A percentile compares a stretch with the other conserved stretches of the same genome.
Conservation (phyloP, 2,113 vertebrate genomes). For the Notechis scutatus region DNA sequence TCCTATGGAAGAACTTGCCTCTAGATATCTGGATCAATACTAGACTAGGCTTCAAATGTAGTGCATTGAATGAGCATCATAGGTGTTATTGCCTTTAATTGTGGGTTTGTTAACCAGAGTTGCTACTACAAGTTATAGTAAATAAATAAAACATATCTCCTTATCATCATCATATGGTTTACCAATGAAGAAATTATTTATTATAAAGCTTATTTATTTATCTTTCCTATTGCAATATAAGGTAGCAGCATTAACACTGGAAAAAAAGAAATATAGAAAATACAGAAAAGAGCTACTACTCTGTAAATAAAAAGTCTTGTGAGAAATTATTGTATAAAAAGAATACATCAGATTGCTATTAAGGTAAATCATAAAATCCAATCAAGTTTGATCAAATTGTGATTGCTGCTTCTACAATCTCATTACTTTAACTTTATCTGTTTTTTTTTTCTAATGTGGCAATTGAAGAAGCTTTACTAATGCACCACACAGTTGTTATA, state of each 20-base stretch:
- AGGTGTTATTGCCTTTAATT: not conserved
- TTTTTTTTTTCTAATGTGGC: not conserved
- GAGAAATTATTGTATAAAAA: not conserved
- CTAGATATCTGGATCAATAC: not conserved
- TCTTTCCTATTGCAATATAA: not conserved
- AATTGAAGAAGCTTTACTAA: not conserved
- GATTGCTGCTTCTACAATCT: not conserved
- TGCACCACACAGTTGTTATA: not conserved
- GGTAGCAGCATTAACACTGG: not conserved
- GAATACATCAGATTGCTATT: not conserved
- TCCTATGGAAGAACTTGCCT: not conserved
- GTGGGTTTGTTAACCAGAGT: not conserved
- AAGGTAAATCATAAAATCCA: not conserved
- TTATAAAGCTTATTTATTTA: not conserved
- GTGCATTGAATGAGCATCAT: not conserved
- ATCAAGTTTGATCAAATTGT: not conserved
- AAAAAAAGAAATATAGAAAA: not conserved
- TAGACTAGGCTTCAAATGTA: not conserved
- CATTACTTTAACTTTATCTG: not conserved
- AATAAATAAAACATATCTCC: not conserved
- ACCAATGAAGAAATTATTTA: not conserved
- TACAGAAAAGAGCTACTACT: not conserved
- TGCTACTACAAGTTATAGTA: not conserved
- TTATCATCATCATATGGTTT: not conserved
- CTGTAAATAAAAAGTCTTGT: not conserved